These are phyloP conservation scores for Odontophorus gujanensis DNA, from an alignment of 2,113 vertebrate genomes.

Conservation along the genomic window DNA sequence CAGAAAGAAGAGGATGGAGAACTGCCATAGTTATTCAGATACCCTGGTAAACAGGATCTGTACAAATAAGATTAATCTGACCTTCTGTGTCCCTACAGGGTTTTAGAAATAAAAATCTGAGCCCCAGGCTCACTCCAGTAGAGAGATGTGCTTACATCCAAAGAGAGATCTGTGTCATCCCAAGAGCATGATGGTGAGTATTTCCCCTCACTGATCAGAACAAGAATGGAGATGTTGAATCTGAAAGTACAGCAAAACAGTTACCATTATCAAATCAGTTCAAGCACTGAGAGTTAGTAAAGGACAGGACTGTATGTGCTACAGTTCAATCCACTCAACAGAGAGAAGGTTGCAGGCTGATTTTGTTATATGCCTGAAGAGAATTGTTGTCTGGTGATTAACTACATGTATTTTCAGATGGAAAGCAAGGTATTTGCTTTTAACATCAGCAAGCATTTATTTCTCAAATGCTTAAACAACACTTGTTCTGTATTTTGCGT, in stretches of 20 bases:
- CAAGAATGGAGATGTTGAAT: background rate
- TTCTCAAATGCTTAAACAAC: background rate
- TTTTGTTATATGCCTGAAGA: background rate
- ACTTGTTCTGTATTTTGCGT: background rate
- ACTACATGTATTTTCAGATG: background rate
- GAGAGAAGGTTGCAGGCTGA: background rate
- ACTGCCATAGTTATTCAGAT: background rate
- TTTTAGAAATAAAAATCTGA: background rate
- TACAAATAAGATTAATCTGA: background rate
- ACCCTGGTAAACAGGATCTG: background rate
- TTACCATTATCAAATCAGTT: background rate
- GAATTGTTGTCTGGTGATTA: background rate
- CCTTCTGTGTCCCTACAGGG: background rate
- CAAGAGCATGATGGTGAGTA: background rate
- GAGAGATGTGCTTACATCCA: background rate
- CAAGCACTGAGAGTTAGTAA: background rate
- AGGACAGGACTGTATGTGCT: background rate
- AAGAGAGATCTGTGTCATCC: background rate
- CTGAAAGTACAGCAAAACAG: background rate
- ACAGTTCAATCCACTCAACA: background rate
- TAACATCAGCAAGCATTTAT: background rate
- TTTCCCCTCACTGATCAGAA: background rate
- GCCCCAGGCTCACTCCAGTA: background rate
- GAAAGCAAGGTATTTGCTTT: background rate
- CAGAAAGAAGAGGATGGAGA: background rate